Evolutionary conservation across 2,113 vertebrate species (phyloP), one percentile per base, ranked within the genome.

Genomic region (Triplophysa siluroides): DNA sequence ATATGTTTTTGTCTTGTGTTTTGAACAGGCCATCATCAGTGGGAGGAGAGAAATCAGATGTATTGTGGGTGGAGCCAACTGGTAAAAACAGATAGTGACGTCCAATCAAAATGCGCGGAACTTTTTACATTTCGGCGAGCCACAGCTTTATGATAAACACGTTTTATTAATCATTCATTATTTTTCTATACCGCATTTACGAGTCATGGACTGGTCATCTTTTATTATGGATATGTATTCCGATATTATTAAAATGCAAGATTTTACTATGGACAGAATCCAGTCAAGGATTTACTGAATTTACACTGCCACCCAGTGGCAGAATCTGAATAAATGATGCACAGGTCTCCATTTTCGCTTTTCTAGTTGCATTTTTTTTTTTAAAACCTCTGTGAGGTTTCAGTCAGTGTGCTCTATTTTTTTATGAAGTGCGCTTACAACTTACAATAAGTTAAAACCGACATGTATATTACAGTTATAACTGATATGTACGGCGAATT

Each of bases 1-100:
- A 86, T 88, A 88, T 93, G 92, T 93, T 92, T 92, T 92, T 89
- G 90, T 86, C 81, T 92, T 82, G 78, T 86, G 87, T 87, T 91
- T 79, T 65, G 83, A 88, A 89, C 88, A 85, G 88, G 38, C 83
- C 74, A 83, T 87, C 79, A 82, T 87, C 81, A 58, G 78, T 67
- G 67, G 89, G 85, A 66, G 83, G 87, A 1, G 41, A 80, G 45
- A 71, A 50, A 33, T 13, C 8, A 33, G 72, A 61, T 62, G 79
- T 56, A 45, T 3, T 41, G 80, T 66, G 60, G 88, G 84, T 58
- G 56, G 76, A 63, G 29, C 66, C 24, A 61, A 16, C 19, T 43
- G 4, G n/a, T 26, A 1, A 67, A 66, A 47, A 24, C 58, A 61
- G 47, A 70, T 77, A 11, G 81, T 58, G 86, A 33, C 75, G 64